These are phyloP conservation scores for Ahaetulla prasina DNA, from an alignment of 2,113 vertebrate genomes.

Conservation along the genomic window DNA sequence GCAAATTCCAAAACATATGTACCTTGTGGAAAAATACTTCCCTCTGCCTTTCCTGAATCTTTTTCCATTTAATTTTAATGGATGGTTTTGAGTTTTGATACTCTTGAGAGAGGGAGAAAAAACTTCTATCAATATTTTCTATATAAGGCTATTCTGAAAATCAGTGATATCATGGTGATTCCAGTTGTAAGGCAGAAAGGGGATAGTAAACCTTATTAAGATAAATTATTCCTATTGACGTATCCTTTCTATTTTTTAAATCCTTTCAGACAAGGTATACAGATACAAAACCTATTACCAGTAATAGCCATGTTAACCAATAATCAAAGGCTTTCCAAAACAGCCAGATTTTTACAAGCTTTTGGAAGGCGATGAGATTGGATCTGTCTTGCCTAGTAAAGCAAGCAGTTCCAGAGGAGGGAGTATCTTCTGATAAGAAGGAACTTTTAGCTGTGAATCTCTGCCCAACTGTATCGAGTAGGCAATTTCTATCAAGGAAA, in stretches of 20 bases:
- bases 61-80: neutral
- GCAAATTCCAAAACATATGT: neutral
- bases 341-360: neutral
- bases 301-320: neutral
- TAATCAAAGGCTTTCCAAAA: neutral
- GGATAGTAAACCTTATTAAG: neutral
- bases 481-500: neutral
- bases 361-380: neutral
- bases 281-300: neutral
- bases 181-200: neutral
- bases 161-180: neutral
- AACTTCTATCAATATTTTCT: neutral
- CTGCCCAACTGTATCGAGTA: neutral
- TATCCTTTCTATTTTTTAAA: neutral
- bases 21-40: neutral
- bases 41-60: neutral
- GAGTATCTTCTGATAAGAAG: neutral
- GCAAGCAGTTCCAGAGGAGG: neutral
- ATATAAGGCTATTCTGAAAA: neutral
- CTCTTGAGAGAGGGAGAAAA: neutral
- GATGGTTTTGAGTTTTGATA: neutral
- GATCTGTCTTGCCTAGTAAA: neutral
- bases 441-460: neutral
- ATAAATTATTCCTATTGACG: neutral
- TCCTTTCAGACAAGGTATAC: neutral